Percentiles rank a stretch among this genome's conserved stretches.
Conservation (phyloP, 2,797 vertebrate genomes). For the Linurgus olivaceus region DNA sequence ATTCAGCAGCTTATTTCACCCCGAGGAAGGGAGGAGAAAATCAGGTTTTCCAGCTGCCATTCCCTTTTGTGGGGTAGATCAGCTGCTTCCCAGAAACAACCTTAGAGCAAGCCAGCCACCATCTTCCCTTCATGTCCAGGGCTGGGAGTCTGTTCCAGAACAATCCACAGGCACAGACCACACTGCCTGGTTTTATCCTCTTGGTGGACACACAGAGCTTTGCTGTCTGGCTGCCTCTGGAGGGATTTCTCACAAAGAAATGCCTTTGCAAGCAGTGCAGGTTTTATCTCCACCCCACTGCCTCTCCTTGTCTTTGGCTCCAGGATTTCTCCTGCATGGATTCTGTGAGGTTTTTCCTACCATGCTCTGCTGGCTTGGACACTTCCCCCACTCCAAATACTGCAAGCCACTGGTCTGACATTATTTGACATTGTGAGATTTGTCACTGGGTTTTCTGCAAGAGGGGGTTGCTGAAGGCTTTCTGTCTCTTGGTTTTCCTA, state of each 20-base stretch:
- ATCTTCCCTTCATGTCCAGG: not conserved
- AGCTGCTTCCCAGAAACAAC: not conserved
- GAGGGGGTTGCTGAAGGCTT: not conserved
- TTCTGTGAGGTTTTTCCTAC: not conserved
- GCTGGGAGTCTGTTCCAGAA: not conserved
- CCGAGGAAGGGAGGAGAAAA: not conserved
- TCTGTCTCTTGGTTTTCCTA: not conserved
- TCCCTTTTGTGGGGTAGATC: not conserved
- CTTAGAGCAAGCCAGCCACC: not conserved
- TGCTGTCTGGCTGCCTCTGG: not conserved
- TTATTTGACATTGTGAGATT: not conserved
- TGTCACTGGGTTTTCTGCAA: slow-evolving; percentile 9
- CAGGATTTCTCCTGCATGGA: not conserved
- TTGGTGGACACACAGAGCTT: not conserved
- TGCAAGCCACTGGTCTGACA: not conserved
- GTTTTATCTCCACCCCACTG: not conserved
- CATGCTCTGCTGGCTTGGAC: not conserved
- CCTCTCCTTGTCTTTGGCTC: not conserved
- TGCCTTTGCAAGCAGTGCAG: not conserved
- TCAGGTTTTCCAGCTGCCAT: not conserved
- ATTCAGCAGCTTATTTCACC: not conserved
- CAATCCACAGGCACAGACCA: not conserved
- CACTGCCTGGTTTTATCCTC: not conserved
- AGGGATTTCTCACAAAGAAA: not conserved
- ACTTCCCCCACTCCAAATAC: not conserved